Evolutionary conservation across 2,797 vertebrate species (phyloP).

Genomic region (Pseudochromis fuscus): DNA sequence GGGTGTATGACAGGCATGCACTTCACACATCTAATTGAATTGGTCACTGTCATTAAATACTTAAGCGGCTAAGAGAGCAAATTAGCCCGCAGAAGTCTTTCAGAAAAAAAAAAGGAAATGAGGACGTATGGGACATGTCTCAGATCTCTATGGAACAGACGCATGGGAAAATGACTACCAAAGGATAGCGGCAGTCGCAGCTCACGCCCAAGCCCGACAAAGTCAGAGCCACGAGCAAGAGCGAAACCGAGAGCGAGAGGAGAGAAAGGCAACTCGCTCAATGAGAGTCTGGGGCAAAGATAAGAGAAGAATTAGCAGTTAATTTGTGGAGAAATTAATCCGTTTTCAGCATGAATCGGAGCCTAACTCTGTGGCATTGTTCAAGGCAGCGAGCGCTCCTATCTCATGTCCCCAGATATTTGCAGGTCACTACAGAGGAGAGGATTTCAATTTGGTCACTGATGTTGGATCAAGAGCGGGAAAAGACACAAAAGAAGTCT

Average conservation of each 20-base stretch:
- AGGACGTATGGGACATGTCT: conserved; percentile 64
- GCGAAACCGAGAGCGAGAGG: conserved; percentile 25
- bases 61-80: conserved; percentile 61
- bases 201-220: conserved; percentile 48
- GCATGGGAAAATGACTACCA: conserved; percentile 50
- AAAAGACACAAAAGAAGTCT: conserved; percentile 72
- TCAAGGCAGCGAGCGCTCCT: conserved; percentile 69
- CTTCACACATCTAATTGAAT: conserved; percentile 65
- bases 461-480: conserved; percentile 72
- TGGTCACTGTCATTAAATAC: conserved; percentile 59
- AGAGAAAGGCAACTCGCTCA: conserved; percentile 63
- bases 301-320: conserved; percentile 85
- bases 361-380: conserved; percentile 76
- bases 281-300: conserved; percentile 79
- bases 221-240: conserved; percentile 54
- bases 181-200: conserved; percentile 45
- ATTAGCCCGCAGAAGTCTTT: conserved; percentile 56
- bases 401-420: conserved; percentile 84
- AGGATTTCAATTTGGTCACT: conserved; percentile 81
- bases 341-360: conserved; percentile 80
- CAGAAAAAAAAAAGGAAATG: conserved; percentile 47
- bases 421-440: conserved; percentile 80
- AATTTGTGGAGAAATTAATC: conserved; percentile 86
- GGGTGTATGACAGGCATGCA: conserved; percentile 22
- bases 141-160: conserved; percentile 41